A percentile compares a stretch with the other conserved stretches of the same genome.
Conservation (phyloP, 2,888 invertebrate genomes). For the Phytoseiulus persimilis region DNA sequence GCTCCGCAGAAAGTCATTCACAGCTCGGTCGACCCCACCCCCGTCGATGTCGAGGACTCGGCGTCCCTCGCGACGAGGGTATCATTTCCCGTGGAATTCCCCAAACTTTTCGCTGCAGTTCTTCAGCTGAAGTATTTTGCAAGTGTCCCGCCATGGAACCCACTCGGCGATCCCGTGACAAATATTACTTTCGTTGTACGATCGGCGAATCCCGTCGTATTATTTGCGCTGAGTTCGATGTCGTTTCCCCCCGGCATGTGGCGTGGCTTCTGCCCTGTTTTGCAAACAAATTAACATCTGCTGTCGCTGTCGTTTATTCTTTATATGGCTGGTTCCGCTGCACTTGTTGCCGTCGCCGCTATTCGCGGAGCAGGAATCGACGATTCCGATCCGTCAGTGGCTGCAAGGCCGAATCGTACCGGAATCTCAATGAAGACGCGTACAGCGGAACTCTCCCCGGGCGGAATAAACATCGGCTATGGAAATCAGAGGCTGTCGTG, state of each 20-base stretch:
- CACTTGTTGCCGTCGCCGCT: background rate
- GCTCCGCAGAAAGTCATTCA: too few species aligned
- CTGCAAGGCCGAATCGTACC: background rate
- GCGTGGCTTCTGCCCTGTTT: background rate
- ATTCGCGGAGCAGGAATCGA: background rate
- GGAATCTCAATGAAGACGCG: background rate
- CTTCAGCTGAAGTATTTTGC: too few species aligned
- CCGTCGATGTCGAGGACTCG: too few species aligned
- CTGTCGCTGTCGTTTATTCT: background rate
- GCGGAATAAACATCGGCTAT: background rate
- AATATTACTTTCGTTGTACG: too few species aligned
- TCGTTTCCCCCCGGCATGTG: background rate
- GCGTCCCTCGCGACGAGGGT: too few species aligned
- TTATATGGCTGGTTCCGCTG: background rate
- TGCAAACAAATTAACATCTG: background rate
- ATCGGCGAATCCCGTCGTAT: too few species aligned
- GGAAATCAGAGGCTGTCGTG: background rate
- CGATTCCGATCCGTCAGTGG: background rate
- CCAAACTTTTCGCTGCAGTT: too few species aligned
- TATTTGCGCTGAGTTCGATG: too few species aligned
- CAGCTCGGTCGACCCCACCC: too few species aligned
- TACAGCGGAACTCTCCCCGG: background rate
- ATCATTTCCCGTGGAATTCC: too few species aligned
- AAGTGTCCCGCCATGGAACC: too few species aligned
- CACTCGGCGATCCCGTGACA: too few species aligned